Base-by-base conservation (phyloP, 2,797 vertebrate species). In the Morelia viridis region DNA sequence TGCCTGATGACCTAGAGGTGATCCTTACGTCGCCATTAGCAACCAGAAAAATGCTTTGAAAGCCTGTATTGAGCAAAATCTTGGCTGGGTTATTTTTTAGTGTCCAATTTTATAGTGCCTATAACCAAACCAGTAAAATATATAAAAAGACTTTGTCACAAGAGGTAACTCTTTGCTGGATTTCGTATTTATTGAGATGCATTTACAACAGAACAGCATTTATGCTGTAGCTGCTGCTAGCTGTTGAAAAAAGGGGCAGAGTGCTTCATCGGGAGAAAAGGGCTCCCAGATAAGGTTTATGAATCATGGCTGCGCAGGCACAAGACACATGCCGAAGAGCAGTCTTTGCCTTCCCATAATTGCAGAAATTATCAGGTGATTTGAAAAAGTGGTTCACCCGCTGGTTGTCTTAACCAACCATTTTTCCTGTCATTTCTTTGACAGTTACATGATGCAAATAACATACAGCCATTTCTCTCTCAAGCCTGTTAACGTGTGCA, bases 371-470 rank as follows among this genome's bases (percentile, higher is more conserved):
- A 46, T 35, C 22, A 80, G 41, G 76, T 80, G 41, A 41, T 57
- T 89, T 35, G n/a, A 58, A 84, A 87, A 84, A 90, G 41, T 61
- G 50, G 31, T 88, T 84, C 62, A n/a, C 60, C 57, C 90, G 0
- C 0, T 13, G 5, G 24, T 57, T 57, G n/a, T 17, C 17, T 35
- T 46, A 1, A 0, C 10, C 41, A 41, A 50, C 28, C 1, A 0
- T 1, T 80, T 60, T 9, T 85, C 19, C 91, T 89, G 1, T 60
- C 71, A 0, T 26, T 64, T 68, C 58, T 2, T 4, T 26, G 88
- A 88, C 24, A 60, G 86, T 62, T 31, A 60, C 88, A 8, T 9
- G 8, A 11, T 84, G 76, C 60, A 84, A 83, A 64, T 15, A 50
- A 58, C 35, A 85, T 56, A 58, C 62, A 53, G 62, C 90, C n/a